A percentile compares a stretch with the other conserved stretches of the same genome.
Evolutionary conservation across 2,888 invertebrate species (phyloP).

Genomic region (Keiferia lycopersicella): DNA sequence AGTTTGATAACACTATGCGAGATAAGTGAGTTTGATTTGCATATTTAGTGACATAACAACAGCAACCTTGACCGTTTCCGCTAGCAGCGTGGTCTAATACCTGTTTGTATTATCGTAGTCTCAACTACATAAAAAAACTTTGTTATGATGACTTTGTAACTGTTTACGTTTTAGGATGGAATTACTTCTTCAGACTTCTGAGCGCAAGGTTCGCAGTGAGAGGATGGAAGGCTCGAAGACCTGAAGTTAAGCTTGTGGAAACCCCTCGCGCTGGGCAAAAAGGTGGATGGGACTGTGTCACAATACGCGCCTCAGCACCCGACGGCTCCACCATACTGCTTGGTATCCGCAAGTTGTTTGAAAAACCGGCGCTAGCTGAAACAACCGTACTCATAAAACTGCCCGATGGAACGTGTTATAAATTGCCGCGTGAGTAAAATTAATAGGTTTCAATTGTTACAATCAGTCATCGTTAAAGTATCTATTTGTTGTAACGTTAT

Average conservation of each 20-base stretch:
- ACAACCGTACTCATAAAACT: slow-evolving; percentile 76
- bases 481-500: too few relatives aligned
- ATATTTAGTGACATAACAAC: neutral
- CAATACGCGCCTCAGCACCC: slow-evolving; percentile 78
- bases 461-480: neutral
- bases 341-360: slow-evolving; percentile 72
- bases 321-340: slow-evolving; percentile 80
- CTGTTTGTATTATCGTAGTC: neutral
- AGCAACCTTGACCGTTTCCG: slow-evolving; percentile 1
- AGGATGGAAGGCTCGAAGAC: slow-evolving; percentile 58
- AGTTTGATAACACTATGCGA: neutral
- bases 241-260: slow-evolving; percentile 46
- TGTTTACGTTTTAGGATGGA: slow-evolving; percentile 65
- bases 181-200: slow-evolving; percentile 66
- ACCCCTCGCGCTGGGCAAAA: slow-evolving; percentile 46
- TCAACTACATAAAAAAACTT: neutral
- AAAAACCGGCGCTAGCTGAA: slow-evolving; percentile 75
- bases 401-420: slow-evolving; percentile 61
- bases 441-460: slow-evolving; percentile 5
- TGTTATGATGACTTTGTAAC: neutral
- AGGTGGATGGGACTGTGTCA: slow-evolving; percentile 62
- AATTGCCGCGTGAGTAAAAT: slow-evolving; percentile 55
- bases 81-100: neutral
- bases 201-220: slow-evolving; percentile 63
- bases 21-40: neutral